Percentiles rank a stretch among this genome's conserved stretches.
These are phyloP conservation scores for Hestina assimilis DNA, from an alignment of 1,140 invertebrate species.

Conservation along the genomic window DNA sequence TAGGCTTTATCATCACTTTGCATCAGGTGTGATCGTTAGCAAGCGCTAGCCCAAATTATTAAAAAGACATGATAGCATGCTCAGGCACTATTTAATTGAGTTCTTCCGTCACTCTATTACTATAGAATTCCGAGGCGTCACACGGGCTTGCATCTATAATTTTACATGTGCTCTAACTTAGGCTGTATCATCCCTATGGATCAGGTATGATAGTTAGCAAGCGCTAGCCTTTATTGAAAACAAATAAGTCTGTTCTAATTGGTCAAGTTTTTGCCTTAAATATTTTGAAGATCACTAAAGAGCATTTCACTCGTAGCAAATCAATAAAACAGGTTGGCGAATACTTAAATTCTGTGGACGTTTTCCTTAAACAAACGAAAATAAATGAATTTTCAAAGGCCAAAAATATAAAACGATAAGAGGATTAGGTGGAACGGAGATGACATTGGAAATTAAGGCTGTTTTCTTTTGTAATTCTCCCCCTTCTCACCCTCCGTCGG, in stretches of 20 bases:
- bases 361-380: constrained; percentile 77
- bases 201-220: too few relatives aligned
- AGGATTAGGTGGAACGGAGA: constrained; percentile 76
- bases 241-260: background rate
- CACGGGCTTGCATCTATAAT: too few relatives aligned
- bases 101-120: too few relatives aligned
- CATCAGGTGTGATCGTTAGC: too few relatives aligned
- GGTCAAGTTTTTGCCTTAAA: constrained; percentile 2
- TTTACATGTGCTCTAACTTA: too few relatives aligned
- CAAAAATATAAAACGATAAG: constrained; percentile 77
- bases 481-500: constrained; percentile 60
- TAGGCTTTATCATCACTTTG: too few relatives aligned
- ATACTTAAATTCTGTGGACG: constrained; percentile 41
- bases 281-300: constrained; percentile 2
- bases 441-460: constrained; percentile 78
- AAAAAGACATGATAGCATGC: too few relatives aligned
- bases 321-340: constrained; percentile 50
- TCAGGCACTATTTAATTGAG: too few relatives aligned
- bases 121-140: too few relatives aligned
- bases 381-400: constrained; percentile 77
- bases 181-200: too few relatives aligned
- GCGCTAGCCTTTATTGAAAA: too few relatives aligned
- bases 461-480: constrained; percentile 76
- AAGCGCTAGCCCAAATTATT: too few relatives aligned
- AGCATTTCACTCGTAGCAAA: constrained; percentile 19